Conservation (phyloP, 2,888 invertebrate genomes). For the Drosophila neotestacea region DNA sequence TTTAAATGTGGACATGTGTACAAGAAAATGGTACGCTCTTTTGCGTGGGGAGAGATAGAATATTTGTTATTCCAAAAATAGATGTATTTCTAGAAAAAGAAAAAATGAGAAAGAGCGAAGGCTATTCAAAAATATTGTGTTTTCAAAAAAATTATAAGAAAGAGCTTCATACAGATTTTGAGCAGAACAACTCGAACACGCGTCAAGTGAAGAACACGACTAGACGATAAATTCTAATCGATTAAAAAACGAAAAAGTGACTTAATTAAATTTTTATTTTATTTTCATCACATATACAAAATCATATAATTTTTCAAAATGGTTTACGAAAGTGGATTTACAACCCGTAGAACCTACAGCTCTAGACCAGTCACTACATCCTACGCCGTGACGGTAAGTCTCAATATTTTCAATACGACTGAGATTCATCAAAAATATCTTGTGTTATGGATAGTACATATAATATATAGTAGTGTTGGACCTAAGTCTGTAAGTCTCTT, state of each 20-base stretch:
- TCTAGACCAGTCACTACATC: slow-evolving; percentile 88
- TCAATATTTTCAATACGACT: slow-evolving; percentile 3
- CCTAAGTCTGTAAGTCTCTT: slow-evolving; percentile 55
- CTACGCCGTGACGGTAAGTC: slow-evolving; percentile 93
- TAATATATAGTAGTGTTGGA: slow-evolving; percentile 55
- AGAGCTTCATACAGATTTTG: slow-evolving; percentile 64
- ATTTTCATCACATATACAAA: slow-evolving; percentile 35
- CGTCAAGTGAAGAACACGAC: slow-evolving; percentile 84
- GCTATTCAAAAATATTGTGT: slow-evolving; percentile 57
- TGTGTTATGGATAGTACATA: slow-evolving; percentile 6
- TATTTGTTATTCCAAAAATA: slow-evolving; percentile 85
- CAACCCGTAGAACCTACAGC: slow-evolving; percentile 93
- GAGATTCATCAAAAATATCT: slow-evolving; percentile 8
- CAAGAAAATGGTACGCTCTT: slow-evolving; percentile 60
- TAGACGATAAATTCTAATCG: slow-evolving; percentile 67
- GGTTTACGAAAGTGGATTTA: slow-evolving; percentile 97
- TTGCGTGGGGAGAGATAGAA: slow-evolving; percentile 59
- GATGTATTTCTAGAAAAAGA: slow-evolving; percentile 71
- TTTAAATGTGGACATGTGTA: slow-evolving; percentile 1
- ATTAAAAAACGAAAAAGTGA: slow-evolving; percentile 63
- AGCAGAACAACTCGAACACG: slow-evolving; percentile 85
- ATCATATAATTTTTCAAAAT: slow-evolving; percentile 86
- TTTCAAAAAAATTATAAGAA: slow-evolving; percentile 80
- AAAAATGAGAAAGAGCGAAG: slow-evolving; percentile 47
- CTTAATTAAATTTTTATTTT: slow-evolving; percentile 35